Evolutionary conservation across 2,113 vertebrate genomes (phyloP).

Genomic region (Mixornis gularis): DNA sequence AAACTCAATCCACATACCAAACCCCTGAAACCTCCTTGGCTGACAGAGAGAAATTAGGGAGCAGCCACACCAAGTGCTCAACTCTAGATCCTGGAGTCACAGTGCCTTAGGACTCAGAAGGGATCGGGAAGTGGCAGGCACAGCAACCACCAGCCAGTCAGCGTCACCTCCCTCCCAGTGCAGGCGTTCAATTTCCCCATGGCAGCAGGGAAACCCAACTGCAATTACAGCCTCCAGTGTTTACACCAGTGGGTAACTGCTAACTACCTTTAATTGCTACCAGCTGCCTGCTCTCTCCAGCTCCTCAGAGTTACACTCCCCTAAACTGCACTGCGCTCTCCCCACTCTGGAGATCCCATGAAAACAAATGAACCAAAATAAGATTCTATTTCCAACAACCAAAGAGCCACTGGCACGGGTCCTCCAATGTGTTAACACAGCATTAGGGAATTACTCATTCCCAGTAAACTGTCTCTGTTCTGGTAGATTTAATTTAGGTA

Average conservation of each 20-base stretch:
- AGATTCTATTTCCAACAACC: background rate
- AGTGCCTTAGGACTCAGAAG: background rate
- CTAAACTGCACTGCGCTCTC: background rate
- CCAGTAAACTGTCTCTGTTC: background rate
- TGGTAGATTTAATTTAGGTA: background rate
- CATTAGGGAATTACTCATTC: background rate
- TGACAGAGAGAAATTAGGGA: background rate
- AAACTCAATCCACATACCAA: slow-evolving; percentile 1
- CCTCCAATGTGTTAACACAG: background rate
- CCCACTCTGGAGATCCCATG: background rate
- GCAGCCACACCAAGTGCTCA: background rate
- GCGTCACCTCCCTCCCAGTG: background rate
- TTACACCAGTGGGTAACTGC: background rate
- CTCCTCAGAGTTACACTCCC: background rate
- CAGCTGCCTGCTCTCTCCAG: background rate
- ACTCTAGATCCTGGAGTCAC: background rate
- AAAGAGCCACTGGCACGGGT: background rate
- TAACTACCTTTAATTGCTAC: background rate
- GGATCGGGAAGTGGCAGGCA: background rate
- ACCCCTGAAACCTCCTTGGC: background rate
- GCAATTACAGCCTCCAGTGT: background rate
- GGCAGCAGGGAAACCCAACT: background rate
- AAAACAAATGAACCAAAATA: background rate
- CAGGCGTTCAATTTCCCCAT: background rate
- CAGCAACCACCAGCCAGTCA: background rate